These are phyloP conservation scores for Gambusia affinis DNA, from an alignment of 2,113 vertebrate species.

Conservation along the genomic window DNA sequence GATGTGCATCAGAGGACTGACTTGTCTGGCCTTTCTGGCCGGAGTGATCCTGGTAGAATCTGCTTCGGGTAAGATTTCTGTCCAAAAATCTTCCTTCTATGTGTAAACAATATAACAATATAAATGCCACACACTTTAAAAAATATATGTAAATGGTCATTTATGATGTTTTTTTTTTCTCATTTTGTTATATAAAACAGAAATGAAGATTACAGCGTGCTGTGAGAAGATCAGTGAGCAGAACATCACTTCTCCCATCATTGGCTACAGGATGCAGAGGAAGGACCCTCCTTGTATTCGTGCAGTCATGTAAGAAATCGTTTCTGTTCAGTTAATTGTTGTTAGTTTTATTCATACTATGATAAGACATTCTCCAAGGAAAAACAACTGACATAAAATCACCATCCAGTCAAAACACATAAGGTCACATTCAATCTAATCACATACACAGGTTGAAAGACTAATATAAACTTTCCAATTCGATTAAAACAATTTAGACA, in stretches of 20 bases:
- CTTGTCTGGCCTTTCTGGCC: slow-evolving; percentile 47
- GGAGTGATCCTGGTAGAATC: slow-evolving; percentile 31
- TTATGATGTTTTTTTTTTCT: background rate
- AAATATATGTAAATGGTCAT: background rate
- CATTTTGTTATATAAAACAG: slow-evolving; percentile 27
- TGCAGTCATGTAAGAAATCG: slow-evolving; percentile 67
- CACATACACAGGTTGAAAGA: too few species aligned
- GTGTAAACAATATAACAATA: background rate
- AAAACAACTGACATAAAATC: background rate
- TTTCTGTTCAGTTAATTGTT: background rate
- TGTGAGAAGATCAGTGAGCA: slow-evolving; percentile 51
- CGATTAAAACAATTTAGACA: background rate
- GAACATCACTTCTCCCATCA: slow-evolving; percentile 60
- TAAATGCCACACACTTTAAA: background rate
- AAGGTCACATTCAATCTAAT: too few species aligned
- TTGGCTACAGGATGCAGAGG: slow-evolving; percentile 69
- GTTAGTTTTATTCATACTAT: background rate
- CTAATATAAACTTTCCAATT: background rate
- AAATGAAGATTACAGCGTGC: slow-evolving; percentile 39
- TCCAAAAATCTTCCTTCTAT: background rate
- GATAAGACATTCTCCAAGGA: background rate
- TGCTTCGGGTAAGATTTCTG: slow-evolving; percentile 34
- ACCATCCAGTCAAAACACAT: too few species aligned
- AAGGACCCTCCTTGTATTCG: slow-evolving; percentile 60
- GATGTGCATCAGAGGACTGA: slow-evolving; percentile 49